Base-by-base conservation (phyloP, 1,140 invertebrate species). In the Bombus affinis region DNA sequence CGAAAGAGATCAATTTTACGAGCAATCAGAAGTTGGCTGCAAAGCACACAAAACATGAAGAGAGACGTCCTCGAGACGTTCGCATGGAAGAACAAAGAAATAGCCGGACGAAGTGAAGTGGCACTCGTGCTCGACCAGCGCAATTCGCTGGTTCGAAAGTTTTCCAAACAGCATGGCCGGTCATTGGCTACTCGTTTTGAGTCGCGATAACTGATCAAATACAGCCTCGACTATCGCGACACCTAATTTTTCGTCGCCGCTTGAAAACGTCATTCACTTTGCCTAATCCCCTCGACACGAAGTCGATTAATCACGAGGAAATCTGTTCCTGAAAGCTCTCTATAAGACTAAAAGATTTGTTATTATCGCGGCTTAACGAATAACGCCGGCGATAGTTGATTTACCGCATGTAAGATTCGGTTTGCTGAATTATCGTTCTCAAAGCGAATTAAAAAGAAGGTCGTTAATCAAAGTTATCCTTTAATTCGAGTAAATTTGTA, bases 71-170 rank as follows among this genome's bases (percentile, higher is more conserved):
- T 78, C 71, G 70, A 74, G 39, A 44, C 39, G 70, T 62, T 88
- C 70, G 57, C 57, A 75, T 35, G 66, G 44, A 74, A 59, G 66
- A 83, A 86, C 81, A 88, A 90, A 85, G 83, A 87, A 42, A 84
- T 59, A 74, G 80, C 57, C 68, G 86, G 82, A n/a, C 85, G 70
- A 85, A 90, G 87, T 89, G 79, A 87, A 91, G 89, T 89, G 79
- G 75, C 59, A 82, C 81, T 88, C 70, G 71, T 86, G 73, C 57
- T 35, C 53, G 74, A 42, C 77, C 42, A 74, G 13, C 39, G 79
- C 85, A 85, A 91, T 91, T 89, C 77, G 78, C 80, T 62, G 53
- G 32, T 89, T 81, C 80, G 85, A 89, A 91, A 87, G 18, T 88
- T 89, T 90, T 83, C 80, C 83, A 75, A 83, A 75, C 81, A 76